Base-by-base conservation (phyloP, 1,140 invertebrate species). In the Nephila pilipes region DNA sequence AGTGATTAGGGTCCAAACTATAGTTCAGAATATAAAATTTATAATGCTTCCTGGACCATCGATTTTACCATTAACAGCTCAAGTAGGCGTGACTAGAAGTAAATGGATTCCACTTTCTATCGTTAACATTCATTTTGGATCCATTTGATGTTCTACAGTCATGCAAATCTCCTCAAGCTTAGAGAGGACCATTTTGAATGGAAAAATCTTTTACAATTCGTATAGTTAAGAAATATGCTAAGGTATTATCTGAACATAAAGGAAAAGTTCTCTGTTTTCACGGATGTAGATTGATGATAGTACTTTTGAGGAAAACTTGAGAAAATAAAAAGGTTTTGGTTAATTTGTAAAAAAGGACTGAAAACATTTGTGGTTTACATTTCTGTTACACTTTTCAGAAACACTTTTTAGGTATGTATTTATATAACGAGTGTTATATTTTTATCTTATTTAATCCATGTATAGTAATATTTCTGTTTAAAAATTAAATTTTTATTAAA, bases 41-140 rank as follows among this genome's bases (percentile, higher is more conserved):
- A 87, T 87, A 87, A 87, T 38, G 57, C 58, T 16, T 3, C 16
- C 22, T 46, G 32, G 12, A 16, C n/a, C 58, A 87, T 87, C 36
- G 85, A 87, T 87, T 87, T 87, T 87, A 63, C 58, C 85, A 87
- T 87, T 87, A 87, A 65, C 25, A n/a, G 32, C 22, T 63, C 85
- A 87, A 87, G 57, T 63, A 87, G 85, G 57, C 85, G 32, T 87
- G 85, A 87, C 85, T 63, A 36, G 58, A 63, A 20, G 29, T 87
- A 87, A 87, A 63, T 87, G 85, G 85, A 22, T 38, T 63, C 85
- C 32, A 63, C 57, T 87, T 87, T 36, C 85, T 22, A 87, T 63
- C 85, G 57, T 87, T 87, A 87, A 63, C 85, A 87, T 87, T 87
- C 85, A 87, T 87, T 87, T 87, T 87, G 32, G 29, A 87, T 87